These are phyloP conservation scores for Acronicta psi DNA, from an alignment of 2,888 invertebrate genomes.

Conservation along the genomic window DNA sequence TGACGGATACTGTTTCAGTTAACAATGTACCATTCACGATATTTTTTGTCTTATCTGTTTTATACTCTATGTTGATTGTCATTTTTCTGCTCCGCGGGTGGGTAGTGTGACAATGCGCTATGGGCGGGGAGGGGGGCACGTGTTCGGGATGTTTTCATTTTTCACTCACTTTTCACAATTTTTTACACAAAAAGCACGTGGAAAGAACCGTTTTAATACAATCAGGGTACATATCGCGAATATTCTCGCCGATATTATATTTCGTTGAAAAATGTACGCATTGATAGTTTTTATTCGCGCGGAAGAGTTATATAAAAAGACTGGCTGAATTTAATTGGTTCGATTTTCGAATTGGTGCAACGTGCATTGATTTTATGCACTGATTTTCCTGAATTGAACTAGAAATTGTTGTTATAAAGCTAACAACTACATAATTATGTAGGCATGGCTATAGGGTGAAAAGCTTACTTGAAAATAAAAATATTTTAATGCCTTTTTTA, in stretches of 20 bases:
- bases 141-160: constrained; percentile 85
- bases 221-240: constrained; percentile 46
- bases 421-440: too few species aligned
- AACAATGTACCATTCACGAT: background rate
- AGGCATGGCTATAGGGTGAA: too few species aligned
- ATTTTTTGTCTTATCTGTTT: constrained; percentile 24
- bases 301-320: constrained; percentile 9
- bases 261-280: constrained; percentile 19
- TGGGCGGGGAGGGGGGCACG: constrained; percentile 52
- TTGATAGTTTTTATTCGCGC: constrained; percentile 35
- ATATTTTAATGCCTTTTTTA: too few species aligned
- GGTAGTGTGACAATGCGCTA: constrained; percentile 80
- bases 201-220: constrained; percentile 68
- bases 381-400: too few species aligned
- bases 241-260: constrained; percentile 49
- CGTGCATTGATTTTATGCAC: too few species aligned
- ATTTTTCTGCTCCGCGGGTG: constrained; percentile 77
- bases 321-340: background rate
- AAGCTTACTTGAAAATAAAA: too few species aligned
- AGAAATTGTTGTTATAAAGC: too few species aligned
- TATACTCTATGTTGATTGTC: constrained; percentile 70
- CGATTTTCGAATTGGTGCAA: background rate
- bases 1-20: too few species aligned
- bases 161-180: constrained; percentile 79
- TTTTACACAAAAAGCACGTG: constrained; percentile 63